Conservation (phyloP, 2,888 invertebrate species). For the Syritta pipiens region DNA sequence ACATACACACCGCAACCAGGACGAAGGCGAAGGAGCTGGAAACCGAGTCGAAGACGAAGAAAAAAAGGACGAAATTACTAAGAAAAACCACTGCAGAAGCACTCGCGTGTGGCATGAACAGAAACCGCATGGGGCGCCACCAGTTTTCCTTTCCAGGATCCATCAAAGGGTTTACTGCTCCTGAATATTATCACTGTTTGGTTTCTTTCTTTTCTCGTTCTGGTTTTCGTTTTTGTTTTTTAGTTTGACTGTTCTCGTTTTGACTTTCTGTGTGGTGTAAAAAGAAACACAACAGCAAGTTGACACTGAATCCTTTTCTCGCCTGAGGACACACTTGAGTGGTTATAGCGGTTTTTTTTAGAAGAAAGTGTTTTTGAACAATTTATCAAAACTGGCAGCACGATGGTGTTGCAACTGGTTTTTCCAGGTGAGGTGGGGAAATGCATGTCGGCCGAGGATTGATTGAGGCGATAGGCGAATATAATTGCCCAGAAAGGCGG, state of each 20-base stretch:
- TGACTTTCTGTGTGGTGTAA: background rate
- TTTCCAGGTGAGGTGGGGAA: conserved; percentile 11
- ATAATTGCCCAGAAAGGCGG: conserved; percentile 13
- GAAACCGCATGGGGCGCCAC: conserved; percentile 54
- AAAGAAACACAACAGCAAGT: conserved; percentile 1
- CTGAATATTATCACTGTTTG: conserved; percentile 42
- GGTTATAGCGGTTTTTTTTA: conserved; percentile 18
- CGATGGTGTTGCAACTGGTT: conserved; percentile 19
- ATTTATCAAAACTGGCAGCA: conserved; percentile 47
- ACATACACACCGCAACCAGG: conserved; percentile 47
- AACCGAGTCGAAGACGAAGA: background rate
- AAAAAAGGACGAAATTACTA: conserved; percentile 1
- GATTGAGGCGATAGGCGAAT: conserved; percentile 38
- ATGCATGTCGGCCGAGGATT: conserved; percentile 34
- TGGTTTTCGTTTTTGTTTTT: background rate
- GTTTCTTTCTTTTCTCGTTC: background rate
- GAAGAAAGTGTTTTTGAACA: conserved; percentile 53
- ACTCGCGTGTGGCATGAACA: conserved; percentile 65
- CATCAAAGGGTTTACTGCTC: conserved; percentile 43
- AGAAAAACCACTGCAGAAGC: conserved; percentile 58
- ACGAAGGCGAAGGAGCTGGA: conserved; percentile 24
- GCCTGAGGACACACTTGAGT: conserved; percentile 41
- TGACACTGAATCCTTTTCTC: conserved; percentile 57
- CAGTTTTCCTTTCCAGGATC: conserved; percentile 50
- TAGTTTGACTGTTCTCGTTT: background rate